These are phyloP conservation scores for Chymomyza fuscimana DNA, from an alignment of 2,888 invertebrate species.

Conservation along the genomic window DNA sequence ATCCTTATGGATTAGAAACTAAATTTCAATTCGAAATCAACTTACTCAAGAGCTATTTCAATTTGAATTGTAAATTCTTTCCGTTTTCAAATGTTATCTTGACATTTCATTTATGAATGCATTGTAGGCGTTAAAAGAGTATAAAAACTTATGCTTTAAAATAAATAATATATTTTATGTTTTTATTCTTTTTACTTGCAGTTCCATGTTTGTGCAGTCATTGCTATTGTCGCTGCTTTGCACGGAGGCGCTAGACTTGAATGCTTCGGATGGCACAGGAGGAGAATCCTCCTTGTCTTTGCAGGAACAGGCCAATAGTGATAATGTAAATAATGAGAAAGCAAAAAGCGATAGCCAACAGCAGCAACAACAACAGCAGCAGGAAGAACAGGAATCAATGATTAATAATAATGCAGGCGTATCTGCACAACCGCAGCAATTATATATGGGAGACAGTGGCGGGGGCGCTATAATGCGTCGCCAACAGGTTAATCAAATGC, in stretches of 20 bases:
- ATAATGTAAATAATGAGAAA: conserved; percentile 79
- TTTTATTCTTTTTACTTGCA: conserved; percentile 37
- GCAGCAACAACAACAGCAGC: conserved; percentile 31
- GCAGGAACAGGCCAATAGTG: conserved; percentile 74
- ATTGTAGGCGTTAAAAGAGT: too few species aligned
- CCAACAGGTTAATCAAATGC: conserved; percentile 78
- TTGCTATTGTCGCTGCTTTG: conserved; percentile 82
- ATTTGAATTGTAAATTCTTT: too few species aligned
- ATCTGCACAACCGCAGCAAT: conserved; percentile 57
- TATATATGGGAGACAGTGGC: conserved; percentile 23
- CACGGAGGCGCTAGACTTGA: conserved; percentile 56
- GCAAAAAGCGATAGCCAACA: conserved; percentile 45
- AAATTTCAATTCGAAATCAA: too few species aligned
- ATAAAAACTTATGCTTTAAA: too few species aligned
- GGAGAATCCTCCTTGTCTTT: conserved; percentile 54
- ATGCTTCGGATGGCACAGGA: conserved; percentile 39
- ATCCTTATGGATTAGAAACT: too few species aligned
- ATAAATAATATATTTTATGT: too few species aligned
- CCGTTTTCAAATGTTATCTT: too few species aligned
- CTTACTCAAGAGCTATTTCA: too few species aligned
- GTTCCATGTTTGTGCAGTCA: conserved; percentile 85
- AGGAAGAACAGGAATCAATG: conserved; percentile 71
- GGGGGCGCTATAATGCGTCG: conserved; percentile 47
- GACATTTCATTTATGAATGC: too few species aligned
- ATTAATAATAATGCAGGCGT: conserved; percentile 77